phyloP scores from a whole-genome alignment of 1,140 invertebrate species.

The Pollicipes pollicipes region DNA sequence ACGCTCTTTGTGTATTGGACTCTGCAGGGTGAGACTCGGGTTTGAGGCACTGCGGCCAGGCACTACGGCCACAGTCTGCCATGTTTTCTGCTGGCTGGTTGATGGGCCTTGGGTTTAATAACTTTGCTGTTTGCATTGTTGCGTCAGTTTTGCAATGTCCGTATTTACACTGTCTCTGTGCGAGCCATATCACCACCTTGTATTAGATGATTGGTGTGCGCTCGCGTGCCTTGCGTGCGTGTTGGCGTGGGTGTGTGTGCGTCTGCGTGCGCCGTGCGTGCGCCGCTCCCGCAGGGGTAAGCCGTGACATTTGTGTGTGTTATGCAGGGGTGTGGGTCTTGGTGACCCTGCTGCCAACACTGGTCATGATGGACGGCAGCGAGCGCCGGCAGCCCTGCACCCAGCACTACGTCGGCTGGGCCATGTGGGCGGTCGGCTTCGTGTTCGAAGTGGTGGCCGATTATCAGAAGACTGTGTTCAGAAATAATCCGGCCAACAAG shows the following conservation, averaged over 20 bases:
- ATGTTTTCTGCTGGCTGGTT: too few relatives aligned
- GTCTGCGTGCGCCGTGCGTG: not conserved
- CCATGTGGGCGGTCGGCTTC: slow-evolving; percentile 63
- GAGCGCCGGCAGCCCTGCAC: slow-evolving; percentile 12
- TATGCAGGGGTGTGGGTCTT: slow-evolving; percentile 22
- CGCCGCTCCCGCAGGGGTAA: not conserved
- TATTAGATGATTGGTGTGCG: not conserved
- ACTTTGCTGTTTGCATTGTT: too few relatives aligned
- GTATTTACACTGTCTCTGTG: too few relatives aligned
- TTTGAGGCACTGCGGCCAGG: too few relatives aligned
- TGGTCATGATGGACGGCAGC: slow-evolving; percentile 23
- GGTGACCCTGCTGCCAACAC: slow-evolving; percentile 27
- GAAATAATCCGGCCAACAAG: slow-evolving; percentile 63
- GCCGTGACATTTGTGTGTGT: not conserved
- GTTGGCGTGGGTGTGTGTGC: not conserved
- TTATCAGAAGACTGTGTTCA: slow-evolving; percentile 75
- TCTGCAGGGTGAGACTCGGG: slow-evolving; percentile 28
- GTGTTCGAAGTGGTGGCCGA: slow-evolving; percentile 75
- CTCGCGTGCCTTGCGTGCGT: not conserved
- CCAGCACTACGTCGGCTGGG: slow-evolving; percentile 56
- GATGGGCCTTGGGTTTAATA: too few relatives aligned
- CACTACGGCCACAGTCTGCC: too few relatives aligned
- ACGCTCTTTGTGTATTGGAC: slow-evolving; percentile 27
- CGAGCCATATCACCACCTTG: too few relatives aligned
- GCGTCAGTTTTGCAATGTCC: too few relatives aligned